phyloP scores from a whole-genome alignment of 2,797 vertebrate genomes.

The Muraenolepis orangiensis region DNA sequence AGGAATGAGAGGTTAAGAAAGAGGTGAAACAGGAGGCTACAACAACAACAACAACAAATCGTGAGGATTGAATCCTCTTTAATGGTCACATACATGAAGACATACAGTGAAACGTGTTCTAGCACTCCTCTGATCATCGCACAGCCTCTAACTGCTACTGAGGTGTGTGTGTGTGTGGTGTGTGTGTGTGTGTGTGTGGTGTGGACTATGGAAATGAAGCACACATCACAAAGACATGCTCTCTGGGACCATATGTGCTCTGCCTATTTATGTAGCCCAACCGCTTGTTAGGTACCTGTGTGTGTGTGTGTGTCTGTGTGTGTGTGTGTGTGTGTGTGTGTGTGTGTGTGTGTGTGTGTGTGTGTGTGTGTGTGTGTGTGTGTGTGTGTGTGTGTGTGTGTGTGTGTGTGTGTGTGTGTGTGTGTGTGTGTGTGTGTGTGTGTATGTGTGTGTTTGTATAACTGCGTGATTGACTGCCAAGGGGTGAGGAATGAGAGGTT shows the following conservation, averaged over 20 bases:
- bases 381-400: too few species aligned
- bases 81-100: too few species aligned
- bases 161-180: not conserved
- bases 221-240: too few species aligned
- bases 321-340: not conserved
- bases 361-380: slow-evolving; percentile 7
- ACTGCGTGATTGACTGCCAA: not conserved
- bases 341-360: not conserved
- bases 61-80: too few species aligned
- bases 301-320: not conserved
- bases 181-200: slow-evolving; percentile 12
- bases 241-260: too few species aligned
- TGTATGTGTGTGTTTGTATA: not conserved
- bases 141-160: not conserved
- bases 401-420: not conserved
- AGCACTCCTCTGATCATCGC: not conserved
- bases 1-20: not conserved
- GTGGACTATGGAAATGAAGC: too few species aligned
- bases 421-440: not conserved
- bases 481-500: not conserved
- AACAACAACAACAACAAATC: too few species aligned
- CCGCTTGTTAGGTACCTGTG: too few species aligned
- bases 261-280: too few species aligned
- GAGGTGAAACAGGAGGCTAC: not conserved
- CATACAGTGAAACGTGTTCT: too few species aligned